Evolutionary conservation across 2,888 invertebrate genomes (phyloP).

Genomic region (Limenitis camilla): DNA sequence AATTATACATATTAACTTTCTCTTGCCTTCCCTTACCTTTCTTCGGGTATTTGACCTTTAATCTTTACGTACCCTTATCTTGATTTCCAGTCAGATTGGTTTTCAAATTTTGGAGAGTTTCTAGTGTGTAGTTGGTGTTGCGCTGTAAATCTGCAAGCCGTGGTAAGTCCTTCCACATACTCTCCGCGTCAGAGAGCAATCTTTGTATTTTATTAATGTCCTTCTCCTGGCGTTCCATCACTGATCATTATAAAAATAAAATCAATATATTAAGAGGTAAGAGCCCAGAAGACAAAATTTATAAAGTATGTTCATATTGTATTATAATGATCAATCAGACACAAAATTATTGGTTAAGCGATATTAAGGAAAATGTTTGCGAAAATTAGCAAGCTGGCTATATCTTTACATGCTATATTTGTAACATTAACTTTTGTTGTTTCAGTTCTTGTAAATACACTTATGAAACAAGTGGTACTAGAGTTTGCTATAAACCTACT

Average conservation of each 20-base stretch:
- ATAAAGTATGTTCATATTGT: no score
- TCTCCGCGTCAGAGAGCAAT: conserved; percentile 58
- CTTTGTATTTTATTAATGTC: conserved; percentile 57
- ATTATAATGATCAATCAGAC: background rate
- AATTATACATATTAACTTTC: no score
- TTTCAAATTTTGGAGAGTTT: conserved; percentile 70
- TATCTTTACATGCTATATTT: no score
- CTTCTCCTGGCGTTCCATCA: conserved; percentile 62
- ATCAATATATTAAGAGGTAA: background rate
- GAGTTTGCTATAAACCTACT: conserved; percentile 9
- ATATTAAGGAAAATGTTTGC: no score
- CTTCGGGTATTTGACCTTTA: no score
- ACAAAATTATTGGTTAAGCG: no score
- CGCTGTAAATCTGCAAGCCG: conserved; percentile 68
- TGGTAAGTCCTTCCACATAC: conserved; percentile 70
- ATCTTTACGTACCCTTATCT: no score
- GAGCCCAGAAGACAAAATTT: no score
- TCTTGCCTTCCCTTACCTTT: no score
- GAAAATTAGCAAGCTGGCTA: no score
- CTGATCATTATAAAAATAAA: conserved; percentile 28
- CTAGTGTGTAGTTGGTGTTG: conserved; percentile 77
- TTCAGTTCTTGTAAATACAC: background rate
- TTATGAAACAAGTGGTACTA: background rate
- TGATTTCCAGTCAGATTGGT: conserved; percentile 57
- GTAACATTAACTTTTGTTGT: background rate